Conservation (phyloP, 2,113 vertebrate genomes). For the Beaufortia kweichowensis region DNA sequence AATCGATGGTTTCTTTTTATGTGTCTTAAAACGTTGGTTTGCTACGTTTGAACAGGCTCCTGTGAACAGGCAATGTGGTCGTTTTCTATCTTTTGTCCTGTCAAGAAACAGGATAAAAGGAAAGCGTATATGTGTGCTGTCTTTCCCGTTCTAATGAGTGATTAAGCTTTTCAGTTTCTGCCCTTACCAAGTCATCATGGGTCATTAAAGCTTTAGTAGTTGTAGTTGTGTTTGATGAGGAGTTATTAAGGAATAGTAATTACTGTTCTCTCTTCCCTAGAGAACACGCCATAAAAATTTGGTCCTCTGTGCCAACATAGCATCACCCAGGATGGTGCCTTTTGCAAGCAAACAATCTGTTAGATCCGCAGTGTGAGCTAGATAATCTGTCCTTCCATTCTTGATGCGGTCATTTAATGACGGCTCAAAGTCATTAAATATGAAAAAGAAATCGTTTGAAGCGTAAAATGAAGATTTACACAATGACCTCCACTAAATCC, state of each 20-base stretch:
- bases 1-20: background rate
- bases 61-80: background rate
- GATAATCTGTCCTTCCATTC: background rate
- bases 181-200: constrained; percentile 25
- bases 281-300: constrained; percentile 29
- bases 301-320: constrained; percentile 14
- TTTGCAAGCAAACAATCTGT: background rate
- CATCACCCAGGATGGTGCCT: background rate
- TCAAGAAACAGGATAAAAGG: background rate
- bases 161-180: constrained; percentile 31
- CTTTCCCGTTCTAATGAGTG: constrained; percentile 34
- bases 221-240: constrained; percentile 44
- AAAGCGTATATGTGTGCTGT: background rate
- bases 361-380: background rate
- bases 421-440: background rate
- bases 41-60: too few relatives aligned
- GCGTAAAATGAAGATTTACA: background rate
- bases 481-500: background rate
- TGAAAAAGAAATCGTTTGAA: constrained; percentile 25
- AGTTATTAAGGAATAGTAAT: constrained; percentile 51
- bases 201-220: constrained; percentile 42
- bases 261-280: constrained; percentile 42
- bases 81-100: background rate
- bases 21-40: background rate
- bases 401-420: background rate